Evolutionary conservation across 1,140 invertebrate genomes (phyloP).

Genomic region (Adelges cooleyi): DNA sequence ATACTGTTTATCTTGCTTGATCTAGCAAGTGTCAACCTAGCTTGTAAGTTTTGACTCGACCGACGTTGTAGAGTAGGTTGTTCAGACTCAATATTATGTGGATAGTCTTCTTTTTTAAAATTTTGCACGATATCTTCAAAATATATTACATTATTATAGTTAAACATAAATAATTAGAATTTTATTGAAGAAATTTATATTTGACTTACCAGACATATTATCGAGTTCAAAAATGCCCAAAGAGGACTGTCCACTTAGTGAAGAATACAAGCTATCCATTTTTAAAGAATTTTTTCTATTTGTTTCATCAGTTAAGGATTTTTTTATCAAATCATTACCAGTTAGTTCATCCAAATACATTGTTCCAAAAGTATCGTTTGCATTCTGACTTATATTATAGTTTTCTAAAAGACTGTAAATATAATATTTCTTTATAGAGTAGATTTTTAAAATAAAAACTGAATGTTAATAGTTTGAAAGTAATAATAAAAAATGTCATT

Average conservation of each 20-base stretch:
- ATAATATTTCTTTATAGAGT: no score
- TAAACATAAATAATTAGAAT: no score
- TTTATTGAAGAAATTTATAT: no score
- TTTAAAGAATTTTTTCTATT: neutral
- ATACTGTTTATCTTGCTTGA: neutral
- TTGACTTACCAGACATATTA: constrained; percentile 16
- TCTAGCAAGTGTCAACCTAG: neutral
- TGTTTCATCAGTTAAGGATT: neutral
- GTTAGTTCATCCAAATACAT: constrained; percentile 13
- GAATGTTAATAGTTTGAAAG: no score
- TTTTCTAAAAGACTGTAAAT: neutral
- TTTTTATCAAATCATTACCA: neutral
- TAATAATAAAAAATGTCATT: no score
- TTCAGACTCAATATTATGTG: no score
- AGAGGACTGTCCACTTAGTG: constrained; percentile 6
- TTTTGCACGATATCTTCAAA: no score
- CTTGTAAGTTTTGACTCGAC: neutral
- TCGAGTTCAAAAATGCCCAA: constrained; percentile 15
- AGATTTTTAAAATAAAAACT: no score
- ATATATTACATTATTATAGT: no score
- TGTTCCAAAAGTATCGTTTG: constrained; percentile 2
- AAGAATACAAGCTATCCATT: constrained; percentile 10
- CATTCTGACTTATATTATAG: neutral
- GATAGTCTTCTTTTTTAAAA: no score
- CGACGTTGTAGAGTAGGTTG: neutral